Base-by-base conservation (phyloP, 23 tunicate species). In the Halocynthia roretzi region DNA sequence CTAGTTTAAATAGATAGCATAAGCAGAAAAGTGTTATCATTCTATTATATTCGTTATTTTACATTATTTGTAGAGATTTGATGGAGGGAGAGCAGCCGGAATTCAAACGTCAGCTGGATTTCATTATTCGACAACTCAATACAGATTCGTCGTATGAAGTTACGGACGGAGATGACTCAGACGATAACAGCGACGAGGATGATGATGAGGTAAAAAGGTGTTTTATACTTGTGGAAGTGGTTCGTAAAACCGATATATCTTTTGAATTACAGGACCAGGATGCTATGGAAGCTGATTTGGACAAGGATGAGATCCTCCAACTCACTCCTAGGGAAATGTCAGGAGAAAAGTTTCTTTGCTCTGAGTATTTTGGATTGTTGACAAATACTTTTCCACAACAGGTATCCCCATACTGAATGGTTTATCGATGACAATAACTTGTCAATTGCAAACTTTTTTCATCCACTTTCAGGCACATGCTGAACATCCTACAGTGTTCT, bases 241-340 rank as follows among this genome's bases (percentile, higher is more conserved):
- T 31, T 31, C 4, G 44, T 31, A 31, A n/a, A 31, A 31, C 44
- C 4, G 44, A 4, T 1, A 31, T 31, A 31, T 31, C 44, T 31
- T 1, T 31, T 31, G 44, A 31, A 31, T 70, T 85, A 12, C 77
- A 92, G 98, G 98, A 92, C 65, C 98, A 86, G 62, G 98, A 92
- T 75, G 93, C 98, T 9, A 86, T 92, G 98, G 98, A 92, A 54
- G 88, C 92, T 6, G 98, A 92, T 62, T 62, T 92, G 61, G 98
- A 92, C 66, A 92, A 92, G 52, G 92, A 92, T 79, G 98, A 92
- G 80, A 56, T 83, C 6, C 71, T 86, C 31, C 85, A 78, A 56
- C 80, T 90, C 2, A 71, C 81, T 5, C 87, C 98, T 8, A 78
- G 77, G 15, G 98, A 92, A 65, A 48, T 92, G 56, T 71, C 83